phyloP scores from a whole-genome alignment of 2,797 vertebrate species.

The Ambastaia sidthimunki region DNA sequence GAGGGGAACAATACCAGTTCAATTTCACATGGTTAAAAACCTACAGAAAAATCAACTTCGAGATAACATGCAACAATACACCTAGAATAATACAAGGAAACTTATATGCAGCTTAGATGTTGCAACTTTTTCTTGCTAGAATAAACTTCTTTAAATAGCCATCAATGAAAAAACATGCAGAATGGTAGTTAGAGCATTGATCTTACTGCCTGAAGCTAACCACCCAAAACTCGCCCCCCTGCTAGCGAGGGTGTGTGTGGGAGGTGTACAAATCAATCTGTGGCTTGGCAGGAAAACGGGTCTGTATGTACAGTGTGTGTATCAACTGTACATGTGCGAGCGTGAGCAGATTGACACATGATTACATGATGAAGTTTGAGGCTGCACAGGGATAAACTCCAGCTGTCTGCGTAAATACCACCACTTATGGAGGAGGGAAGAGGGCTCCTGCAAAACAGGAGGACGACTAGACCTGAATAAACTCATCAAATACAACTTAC shows the following conservation, averaged over 20 bases:
- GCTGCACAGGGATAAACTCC: slow-evolving; percentile 9
- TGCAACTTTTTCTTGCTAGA: not conserved
- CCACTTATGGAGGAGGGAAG: not conserved
- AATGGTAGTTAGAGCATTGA: not conserved
- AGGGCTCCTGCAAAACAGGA: not conserved
- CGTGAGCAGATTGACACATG: not conserved
- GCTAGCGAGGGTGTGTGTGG: not conserved
- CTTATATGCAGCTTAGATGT: not conserved
- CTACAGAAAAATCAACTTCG: not conserved
- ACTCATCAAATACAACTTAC: slow-evolving; percentile 13
- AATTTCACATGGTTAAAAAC: not conserved
- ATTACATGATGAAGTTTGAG: not conserved
- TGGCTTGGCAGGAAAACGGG: not conserved
- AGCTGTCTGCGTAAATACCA: not conserved
- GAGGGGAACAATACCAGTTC: not conserved
- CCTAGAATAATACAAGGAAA: not conserved
- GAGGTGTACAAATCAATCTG: not conserved
- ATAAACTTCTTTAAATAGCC: not conserved
- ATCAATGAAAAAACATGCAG: not conserved
- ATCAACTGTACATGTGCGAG: not conserved
- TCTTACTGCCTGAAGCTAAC: not conserved
- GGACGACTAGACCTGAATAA: not conserved
- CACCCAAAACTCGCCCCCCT: not conserved
- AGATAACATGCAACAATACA: not conserved
- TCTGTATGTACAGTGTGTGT: not conserved